These are phyloP conservation scores for Cichladusa arquata DNA, from an alignment of 2,113 vertebrate species.

Conservation along the genomic window DNA sequence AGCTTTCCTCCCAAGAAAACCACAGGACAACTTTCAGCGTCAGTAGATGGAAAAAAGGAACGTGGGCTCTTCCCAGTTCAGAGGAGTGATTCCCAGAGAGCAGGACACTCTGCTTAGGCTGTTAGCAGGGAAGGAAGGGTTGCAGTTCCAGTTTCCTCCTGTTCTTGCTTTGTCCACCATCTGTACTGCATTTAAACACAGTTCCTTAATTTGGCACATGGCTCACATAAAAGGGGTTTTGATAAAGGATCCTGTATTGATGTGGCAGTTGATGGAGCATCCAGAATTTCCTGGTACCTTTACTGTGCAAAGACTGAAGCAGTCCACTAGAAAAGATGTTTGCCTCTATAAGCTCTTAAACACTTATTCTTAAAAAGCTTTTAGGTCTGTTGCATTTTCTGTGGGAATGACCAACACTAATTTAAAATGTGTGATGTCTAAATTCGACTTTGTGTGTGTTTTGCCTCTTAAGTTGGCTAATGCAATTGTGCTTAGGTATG, in stretches of 20 bases:
- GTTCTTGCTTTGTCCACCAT: neutral
- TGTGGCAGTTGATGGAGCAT: neutral
- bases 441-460: neutral
- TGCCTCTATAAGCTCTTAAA: neutral
- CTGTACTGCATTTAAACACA: neutral
- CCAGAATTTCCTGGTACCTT: neutral
- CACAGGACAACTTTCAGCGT: neutral
- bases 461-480: neutral
- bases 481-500: neutral
- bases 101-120: neutral
- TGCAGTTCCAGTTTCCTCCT: neutral
- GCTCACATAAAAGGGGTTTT: neutral
- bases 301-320: neutral
- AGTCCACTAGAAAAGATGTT: neutral
- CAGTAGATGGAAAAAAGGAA: neutral
- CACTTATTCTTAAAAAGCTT: neutral
- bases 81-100: neutral
- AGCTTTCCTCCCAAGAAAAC: neutral
- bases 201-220: neutral
- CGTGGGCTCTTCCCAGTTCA: neutral
- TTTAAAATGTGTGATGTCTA: neutral
- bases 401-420: neutral
- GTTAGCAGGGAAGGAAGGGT: neutral
- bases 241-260: neutral
- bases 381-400: neutral